phyloP scores from a whole-genome alignment of 1,140 invertebrate genomes.

The Atta cephalotes region DNA sequence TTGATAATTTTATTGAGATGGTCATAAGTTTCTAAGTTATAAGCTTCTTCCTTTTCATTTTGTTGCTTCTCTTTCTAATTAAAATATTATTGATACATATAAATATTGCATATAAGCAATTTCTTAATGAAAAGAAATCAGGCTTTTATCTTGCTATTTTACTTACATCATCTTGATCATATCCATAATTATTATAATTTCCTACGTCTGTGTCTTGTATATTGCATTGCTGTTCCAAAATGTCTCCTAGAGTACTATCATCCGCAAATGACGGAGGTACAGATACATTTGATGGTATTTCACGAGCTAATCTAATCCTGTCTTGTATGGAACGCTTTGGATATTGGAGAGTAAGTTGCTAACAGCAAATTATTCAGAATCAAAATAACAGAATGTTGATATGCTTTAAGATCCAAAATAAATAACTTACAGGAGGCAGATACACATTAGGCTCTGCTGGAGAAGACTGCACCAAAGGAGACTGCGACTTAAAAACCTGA shows the following conservation, averaged over 20 bases:
- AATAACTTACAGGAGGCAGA: constrained; percentile 7
- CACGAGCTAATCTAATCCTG: constrained; percentile 74
- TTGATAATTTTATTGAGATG: constrained; percentile 88
- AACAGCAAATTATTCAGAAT: neutral
- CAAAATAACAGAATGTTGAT: neutral
- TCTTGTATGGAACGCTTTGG: constrained; percentile 72
- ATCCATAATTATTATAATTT: constrained; percentile 70
- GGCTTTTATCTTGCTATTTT: constrained; percentile 11
- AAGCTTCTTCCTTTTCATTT: constrained; percentile 65
- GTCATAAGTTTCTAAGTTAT: constrained; percentile 77
- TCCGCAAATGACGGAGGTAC: neutral
- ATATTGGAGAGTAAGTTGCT: constrained; percentile 1
- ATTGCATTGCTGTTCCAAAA: constrained; percentile 71
- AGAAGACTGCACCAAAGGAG: neutral
- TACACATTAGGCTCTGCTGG: neutral
- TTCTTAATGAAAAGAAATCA: neutral
- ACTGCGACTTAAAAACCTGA: neutral
- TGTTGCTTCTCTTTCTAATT: constrained; percentile 40
- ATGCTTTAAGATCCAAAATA: neutral
- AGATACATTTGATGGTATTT: constrained; percentile 40
- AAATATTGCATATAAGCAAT: neutral
- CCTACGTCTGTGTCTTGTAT: constrained; percentile 67
- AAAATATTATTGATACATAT: neutral
- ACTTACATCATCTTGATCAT: constrained; percentile 66
- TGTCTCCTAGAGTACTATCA: constrained; percentile 19